Conservation (phyloP, 1,140 invertebrate genomes). For the Cyclina sinensis region DNA sequence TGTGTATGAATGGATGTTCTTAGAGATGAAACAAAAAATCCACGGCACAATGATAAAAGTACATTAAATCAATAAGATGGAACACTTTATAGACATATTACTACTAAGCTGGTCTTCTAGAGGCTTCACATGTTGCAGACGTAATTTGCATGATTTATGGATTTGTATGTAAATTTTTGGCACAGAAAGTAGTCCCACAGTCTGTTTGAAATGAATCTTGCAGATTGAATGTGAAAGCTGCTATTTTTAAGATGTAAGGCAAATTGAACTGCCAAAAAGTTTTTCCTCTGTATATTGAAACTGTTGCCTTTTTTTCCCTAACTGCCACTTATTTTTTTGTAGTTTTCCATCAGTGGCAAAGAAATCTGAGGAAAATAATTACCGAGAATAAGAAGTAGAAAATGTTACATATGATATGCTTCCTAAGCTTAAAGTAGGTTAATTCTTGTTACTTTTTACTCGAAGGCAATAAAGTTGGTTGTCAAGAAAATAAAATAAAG, state of each 20-base stretch:
- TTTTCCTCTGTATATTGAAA: not conserved
- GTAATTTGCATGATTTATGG: constrained; percentile 47
- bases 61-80: too few relatives aligned
- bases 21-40: too few relatives aligned
- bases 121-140: not conserved
- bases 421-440: not conserved
- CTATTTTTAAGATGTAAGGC: not conserved
- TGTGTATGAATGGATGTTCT: too few relatives aligned
- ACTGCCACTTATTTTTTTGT: not conserved
- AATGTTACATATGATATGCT: too few relatives aligned
- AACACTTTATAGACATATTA: too few relatives aligned
- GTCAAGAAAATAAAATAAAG: too few relatives aligned
- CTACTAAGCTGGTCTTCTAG: too few relatives aligned
- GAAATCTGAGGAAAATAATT: not conserved
- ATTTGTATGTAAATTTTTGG: constrained; percentile 45
- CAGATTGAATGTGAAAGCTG: not conserved
- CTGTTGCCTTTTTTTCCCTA: not conserved
- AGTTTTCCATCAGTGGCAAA: not conserved
- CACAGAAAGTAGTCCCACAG: constrained; percentile 1
- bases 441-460: not conserved
- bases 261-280: constrained; percentile 19
- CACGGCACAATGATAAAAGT: too few relatives aligned
- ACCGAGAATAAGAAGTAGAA: too few relatives aligned
- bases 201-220: not conserved
- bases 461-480: not conserved